Base-by-base conservation (phyloP, 2,113 vertebrate species). In the Rhinoderma darwinii region DNA sequence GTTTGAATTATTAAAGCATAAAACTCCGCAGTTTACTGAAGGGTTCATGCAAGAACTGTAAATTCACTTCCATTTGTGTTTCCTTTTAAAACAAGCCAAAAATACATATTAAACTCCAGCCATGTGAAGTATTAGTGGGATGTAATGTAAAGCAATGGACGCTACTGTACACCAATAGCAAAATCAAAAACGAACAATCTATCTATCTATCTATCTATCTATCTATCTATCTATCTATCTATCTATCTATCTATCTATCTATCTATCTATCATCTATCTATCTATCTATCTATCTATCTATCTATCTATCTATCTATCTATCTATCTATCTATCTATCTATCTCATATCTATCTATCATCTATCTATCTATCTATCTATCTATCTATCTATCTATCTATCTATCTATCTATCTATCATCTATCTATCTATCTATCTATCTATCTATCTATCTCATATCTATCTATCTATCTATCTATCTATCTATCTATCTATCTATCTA, bases 1-100 rank as follows among this genome's bases (percentile, higher is more conserved):
- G 41, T 70, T 73, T 86, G 63, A 86, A 86, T 86, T 86, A 81
- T 86, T 81, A 86, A 86, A 72, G 27, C 20, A 56, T 56, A 80
- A 35, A 68, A 86, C 68, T 70, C 47, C 17, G 27, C n/a, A 72
- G 37, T 59, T 59, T 85, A 43, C 73, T 77, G 27, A 81, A 50
- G 59, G 80, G 54, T 73, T 86, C 77, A 73, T 43, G 84, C 66
- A 50, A 68, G 51, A 54, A 59, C 4, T 22, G 54, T 50, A 25
- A 54, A 30, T 39, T 86, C 47, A 70, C 22, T 37, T 32, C 59
- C 68, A 81, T 35, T 27, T 54, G 44, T 32, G 37, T 32, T 43
- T 54, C 50, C 30, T 59, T 59, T 54, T 74, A 74, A 56, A 54
- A 43, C 50, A 59, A 56, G 51, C 50, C 44, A 84, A 54, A 84